Evolutionary conservation across 2,113 vertebrate species (phyloP), one percentile per base, ranked within the genome.

Genomic region (Cyphomyrus plagiostoma): DNA sequence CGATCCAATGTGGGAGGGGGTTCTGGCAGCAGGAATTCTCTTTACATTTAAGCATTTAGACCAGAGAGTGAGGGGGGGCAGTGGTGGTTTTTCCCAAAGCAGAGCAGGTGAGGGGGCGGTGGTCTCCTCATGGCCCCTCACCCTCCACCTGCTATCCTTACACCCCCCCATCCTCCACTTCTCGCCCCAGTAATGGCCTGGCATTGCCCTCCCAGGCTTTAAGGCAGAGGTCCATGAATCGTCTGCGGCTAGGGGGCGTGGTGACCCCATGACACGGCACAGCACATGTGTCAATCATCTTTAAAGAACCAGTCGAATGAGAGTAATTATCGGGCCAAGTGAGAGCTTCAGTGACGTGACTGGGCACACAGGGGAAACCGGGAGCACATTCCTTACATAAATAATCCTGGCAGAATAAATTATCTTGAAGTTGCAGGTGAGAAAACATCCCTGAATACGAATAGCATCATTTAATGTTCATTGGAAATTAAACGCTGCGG

Each of bases 231-330:
- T 95, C 94, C 93, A 90, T 91, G 91, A 93, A 93, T 95, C 93
- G 93, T 94, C 93, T 93, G 93, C 93, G 80, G 94, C 93, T 91
- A 94, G 92, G 93, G 93, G 95, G 95, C 90, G 94, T 95, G 93
- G 93, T 92, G 92, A 93, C 90, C 91, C 83, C 84, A 88, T 84
- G 89, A 94, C 94, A 95, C 92, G 91, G 90, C 87, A 93, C 62
- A 93, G 94, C 92, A 92, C 92, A 93, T 92, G 93, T 95, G 95
- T 95, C 95, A 95, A 94, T 96, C 95, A 95, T 91, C 92, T 91
- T 93, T 91, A 92, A 91, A 92, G 87, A 91, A 93, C 94, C 93
- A 95, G 94, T 92, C 92, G 93, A 93, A 93, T 92, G 93, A 94
- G 93, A 95, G 92, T 94, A 94, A 95, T 95, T 95, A 95, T 95